Base-by-base conservation (phyloP, 2,888 invertebrate genomes). In the Hydropsyche betteni region DNA sequence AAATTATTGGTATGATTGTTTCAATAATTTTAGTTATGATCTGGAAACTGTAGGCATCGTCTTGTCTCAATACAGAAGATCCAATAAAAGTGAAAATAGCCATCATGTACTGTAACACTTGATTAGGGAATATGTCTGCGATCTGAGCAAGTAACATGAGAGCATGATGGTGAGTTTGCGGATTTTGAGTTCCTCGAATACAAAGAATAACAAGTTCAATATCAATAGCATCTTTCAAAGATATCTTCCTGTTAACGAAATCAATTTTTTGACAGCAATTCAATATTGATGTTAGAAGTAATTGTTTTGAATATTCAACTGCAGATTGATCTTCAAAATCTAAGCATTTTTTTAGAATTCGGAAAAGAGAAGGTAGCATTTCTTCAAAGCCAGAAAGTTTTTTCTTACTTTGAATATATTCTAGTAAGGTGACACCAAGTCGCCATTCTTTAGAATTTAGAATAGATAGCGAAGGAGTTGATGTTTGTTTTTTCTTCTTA, bases 71-170 rank as follows among this genome's bases (percentile, higher is more conserved):
- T 8, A 99, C 92, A 0, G 95, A 95, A 0, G 94, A 94, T 0
- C 99, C 99, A 92, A 99, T 97, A 82, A 99, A 99, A 0, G 98
- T 98, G 83, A 99, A 99, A 80, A 99, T 95, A 33, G 96, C 93
- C 92, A 99, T 97, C 4, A 98, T 94, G 81, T 98, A 96, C 82
- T 96, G 94, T 14, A 98, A 86, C 0, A 99, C 95, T 85, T 93
- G 92, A 77, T 92, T 91, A 0, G 96, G 96, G 75, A 94, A 88
- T 81, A 95, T 88, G 38, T 89, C 88, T 0, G 96, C 95, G 12
- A 93, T 92, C 75, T 93, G 90, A 0, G 94, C 91, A 1, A 99
- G 87, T 0, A 98, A 88, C 44, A 96, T 88, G 74, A 99, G 86
- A 0, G 98, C 96, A 81, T 97, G 96, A 81, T 98, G 94, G 82